These are phyloP conservation scores for Drosophila anomelani DNA, from an alignment of 2,888 invertebrate genomes.

Conservation along the genomic window DNA sequence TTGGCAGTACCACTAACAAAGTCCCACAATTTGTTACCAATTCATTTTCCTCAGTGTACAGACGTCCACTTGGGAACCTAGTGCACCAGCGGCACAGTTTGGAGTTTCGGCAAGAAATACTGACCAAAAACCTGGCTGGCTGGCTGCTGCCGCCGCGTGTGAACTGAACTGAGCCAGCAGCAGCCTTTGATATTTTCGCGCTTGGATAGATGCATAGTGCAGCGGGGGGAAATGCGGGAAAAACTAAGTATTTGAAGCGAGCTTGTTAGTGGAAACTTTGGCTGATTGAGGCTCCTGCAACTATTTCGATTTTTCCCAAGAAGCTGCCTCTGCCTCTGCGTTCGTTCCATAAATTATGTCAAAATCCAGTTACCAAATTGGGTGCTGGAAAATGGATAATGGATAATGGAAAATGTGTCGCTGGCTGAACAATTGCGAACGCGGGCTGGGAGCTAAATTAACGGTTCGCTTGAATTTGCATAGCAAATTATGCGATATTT, in stretches of 20 bases:
- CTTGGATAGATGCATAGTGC: slow-evolving; percentile 1
- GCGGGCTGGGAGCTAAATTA: slow-evolving; percentile 67
- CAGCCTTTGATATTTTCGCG: slow-evolving; percentile 76
- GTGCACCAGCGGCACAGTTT: slow-evolving; percentile 39
- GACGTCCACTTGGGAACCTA: slow-evolving; percentile 35
- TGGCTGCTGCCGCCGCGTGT: slow-evolving; percentile 65
- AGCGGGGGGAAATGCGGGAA: background rate
- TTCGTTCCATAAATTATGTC: slow-evolving; percentile 73
- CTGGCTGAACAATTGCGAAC: slow-evolving; percentile 47
- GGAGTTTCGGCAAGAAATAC: slow-evolving; percentile 36
- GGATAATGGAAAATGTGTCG: slow-evolving; percentile 45
- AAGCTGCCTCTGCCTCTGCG: slow-evolving; percentile 28
- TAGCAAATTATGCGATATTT: slow-evolving; percentile 81
- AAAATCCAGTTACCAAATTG: slow-evolving; percentile 78
- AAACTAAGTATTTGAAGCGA: slow-evolving; percentile 43
- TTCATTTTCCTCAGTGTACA: background rate
- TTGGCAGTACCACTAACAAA: background rate
- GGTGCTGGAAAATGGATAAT: slow-evolving; percentile 53
- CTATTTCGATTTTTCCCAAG: slow-evolving; percentile 45
- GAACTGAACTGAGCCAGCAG: slow-evolving; percentile 63
- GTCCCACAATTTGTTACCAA: background rate
- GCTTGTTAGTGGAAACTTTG: slow-evolving; percentile 75
- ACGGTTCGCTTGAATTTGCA: slow-evolving; percentile 79
- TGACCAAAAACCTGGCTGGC: slow-evolving; percentile 64
- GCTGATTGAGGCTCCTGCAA: slow-evolving; percentile 68